Conservation (phyloP, 1,140 invertebrate genomes). For the Bombus vancouverensis region DNA sequence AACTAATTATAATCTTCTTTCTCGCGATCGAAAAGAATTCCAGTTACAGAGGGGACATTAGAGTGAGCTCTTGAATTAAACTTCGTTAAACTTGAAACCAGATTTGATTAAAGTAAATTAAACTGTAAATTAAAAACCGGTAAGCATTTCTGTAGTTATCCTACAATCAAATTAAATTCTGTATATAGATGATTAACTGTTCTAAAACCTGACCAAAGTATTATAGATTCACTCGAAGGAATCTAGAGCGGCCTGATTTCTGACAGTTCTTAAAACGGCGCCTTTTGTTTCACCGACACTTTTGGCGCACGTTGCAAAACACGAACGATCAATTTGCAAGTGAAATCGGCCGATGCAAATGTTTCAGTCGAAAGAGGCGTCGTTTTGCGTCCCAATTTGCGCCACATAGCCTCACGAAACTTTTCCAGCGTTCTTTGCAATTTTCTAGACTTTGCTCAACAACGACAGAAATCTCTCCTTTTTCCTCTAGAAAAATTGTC, state of each 20-base stretch:
- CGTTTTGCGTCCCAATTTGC: conserved; percentile 42
- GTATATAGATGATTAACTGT: neutral
- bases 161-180: neutral
- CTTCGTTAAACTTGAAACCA: too few relatives aligned
- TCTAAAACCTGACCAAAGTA: neutral
- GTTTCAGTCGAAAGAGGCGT: conserved; percentile 38
- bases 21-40: too few relatives aligned
- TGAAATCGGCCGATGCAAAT: conserved; percentile 65
- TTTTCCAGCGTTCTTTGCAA: conserved; percentile 25
- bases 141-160: too few relatives aligned
- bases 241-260: conserved; percentile 11
- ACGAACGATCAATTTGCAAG: conserved; percentile 61
- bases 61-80: too few relatives aligned
- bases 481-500: too few relatives aligned
- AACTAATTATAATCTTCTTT: too few relatives aligned
- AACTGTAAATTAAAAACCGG: too few relatives aligned
- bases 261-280: neutral
- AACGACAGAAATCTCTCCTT: too few relatives aligned
- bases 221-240: neutral
- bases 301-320: conserved; percentile 32
- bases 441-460: neutral
- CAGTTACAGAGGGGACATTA: too few relatives aligned
- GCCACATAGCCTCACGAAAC: neutral
- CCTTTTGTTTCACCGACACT: conserved; percentile 10
- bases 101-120: too few relatives aligned